phyloP scores from a whole-genome alignment of 1,140 invertebrate genomes.

The Drosophila punjabiensis region DNA sequence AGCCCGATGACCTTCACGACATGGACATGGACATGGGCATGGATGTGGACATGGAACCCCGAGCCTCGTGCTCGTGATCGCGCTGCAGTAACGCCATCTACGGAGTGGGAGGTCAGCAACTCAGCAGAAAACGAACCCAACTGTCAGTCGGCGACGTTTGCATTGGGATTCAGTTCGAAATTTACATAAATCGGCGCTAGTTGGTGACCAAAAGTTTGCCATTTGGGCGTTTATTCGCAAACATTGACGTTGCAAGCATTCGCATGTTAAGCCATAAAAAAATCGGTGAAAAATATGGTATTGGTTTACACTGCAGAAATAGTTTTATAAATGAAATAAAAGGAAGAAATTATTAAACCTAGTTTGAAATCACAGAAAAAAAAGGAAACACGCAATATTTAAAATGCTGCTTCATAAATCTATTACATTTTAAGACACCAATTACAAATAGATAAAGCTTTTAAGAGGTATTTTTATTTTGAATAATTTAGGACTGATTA shows the following conservation, averaged over 20 bases:
- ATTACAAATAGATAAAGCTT: too few species aligned
- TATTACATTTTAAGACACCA: too few species aligned
- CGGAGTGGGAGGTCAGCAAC: slow-evolving; percentile 65
- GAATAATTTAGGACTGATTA: too few species aligned
- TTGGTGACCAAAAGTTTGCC: slow-evolving; percentile 39
- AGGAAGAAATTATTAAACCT: not conserved
- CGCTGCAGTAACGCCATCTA: slow-evolving; percentile 69
- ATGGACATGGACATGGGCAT: slow-evolving; percentile 40
- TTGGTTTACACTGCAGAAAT: slow-evolving; percentile 20
- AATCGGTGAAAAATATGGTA: slow-evolving; percentile 46
- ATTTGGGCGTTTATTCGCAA: slow-evolving; percentile 60
- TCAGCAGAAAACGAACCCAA: slow-evolving; percentile 25
- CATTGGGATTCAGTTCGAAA: slow-evolving; percentile 42
- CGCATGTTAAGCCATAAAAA: slow-evolving; percentile 60
- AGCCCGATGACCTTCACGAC: slow-evolving; percentile 74
- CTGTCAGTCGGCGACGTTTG: slow-evolving; percentile 47
- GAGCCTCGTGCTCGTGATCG: slow-evolving; percentile 58
- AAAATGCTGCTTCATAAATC: too few species aligned
- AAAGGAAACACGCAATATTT: too few species aligned
- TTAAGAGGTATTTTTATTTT: too few species aligned
- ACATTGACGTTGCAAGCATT: slow-evolving; percentile 57
- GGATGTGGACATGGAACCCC: slow-evolving; percentile 28
- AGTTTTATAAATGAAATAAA: not conserved
- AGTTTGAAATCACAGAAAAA: too few species aligned
- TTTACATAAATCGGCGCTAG: slow-evolving; percentile 73